phyloP scores from a whole-genome alignment of 2,888 invertebrate species.

The Tanaodytes sp. region DNA sequence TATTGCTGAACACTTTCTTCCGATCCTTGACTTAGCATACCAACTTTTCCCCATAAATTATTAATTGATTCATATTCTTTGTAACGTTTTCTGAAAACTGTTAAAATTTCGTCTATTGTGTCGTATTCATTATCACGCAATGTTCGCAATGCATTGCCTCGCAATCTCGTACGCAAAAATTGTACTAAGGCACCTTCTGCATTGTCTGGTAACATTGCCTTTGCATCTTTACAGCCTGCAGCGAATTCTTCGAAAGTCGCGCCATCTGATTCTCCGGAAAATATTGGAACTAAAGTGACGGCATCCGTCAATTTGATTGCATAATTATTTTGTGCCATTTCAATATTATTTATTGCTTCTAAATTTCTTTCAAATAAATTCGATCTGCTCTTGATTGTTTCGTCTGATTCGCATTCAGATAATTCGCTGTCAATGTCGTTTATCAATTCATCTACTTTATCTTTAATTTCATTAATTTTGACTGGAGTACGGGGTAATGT shows the following conservation, averaged over 20 bases:
- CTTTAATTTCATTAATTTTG: too few species aligned
- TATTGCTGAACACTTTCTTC: background rate
- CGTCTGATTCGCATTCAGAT: background rate
- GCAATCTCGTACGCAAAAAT: background rate
- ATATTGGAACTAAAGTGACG: background rate
- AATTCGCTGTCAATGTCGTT: background rate
- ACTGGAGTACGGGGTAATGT: too few species aligned
- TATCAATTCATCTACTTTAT: background rate
- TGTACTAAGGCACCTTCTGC: background rate
- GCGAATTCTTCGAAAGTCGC: background rate
- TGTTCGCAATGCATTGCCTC: background rate
- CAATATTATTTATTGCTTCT: background rate
- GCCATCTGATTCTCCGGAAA: background rate
- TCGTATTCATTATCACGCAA: background rate
- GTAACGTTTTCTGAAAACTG: background rate
- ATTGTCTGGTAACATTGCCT: background rate
- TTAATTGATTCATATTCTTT: background rate
- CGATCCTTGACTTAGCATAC: background rate
- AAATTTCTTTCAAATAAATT: background rate
- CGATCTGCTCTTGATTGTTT: background rate
- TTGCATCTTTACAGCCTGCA: background rate
- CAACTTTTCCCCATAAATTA: background rate
- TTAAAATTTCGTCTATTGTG: background rate
- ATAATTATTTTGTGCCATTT: slow-evolving; percentile 2
- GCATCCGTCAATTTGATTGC: background rate